Evolutionary conservation across 1,140 invertebrate genomes (phyloP), one percentile per base, ranked within the genome.

Genomic region (Hypsibius dujardini): DNA sequence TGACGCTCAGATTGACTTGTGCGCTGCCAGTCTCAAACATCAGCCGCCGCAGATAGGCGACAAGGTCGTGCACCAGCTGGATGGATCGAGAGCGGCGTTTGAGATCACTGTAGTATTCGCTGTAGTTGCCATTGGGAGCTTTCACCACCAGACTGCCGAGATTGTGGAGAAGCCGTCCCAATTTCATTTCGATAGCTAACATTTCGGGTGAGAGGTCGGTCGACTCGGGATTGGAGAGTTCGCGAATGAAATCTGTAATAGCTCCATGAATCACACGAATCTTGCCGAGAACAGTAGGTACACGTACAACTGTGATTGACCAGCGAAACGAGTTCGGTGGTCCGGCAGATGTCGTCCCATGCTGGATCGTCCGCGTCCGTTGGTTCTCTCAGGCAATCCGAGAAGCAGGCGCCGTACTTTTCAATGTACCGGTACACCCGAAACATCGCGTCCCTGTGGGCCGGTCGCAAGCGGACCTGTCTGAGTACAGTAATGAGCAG

Each of bases 91-190:
- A 42, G 3, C 62, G 62, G 12, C 62, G 12, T 12, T 42, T 12
- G 12, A 3, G 45, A 15, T 12, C 12, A 15, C 45, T 12, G 45
- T 67, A 67, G 42, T 67, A 67, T 7, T 67, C 62, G 3, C 42
- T 12, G 42, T 67, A 42, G 42, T 67, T 67, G 12, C 62, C 62
- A 15, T 67, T 67, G 62, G 62, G 62, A 67, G 62, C 12, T 3
- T 12, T 12, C 12, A 67, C 12, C 3, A 67, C 62, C 62, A 67
- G 45, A 3, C 12, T 67, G 45, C 45, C 45, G 12, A 67, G 42
- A 42, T 67, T 67, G 12, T 67, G 62, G 45, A 67, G 42, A 7
- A 67, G 42, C 3, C 62, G 62, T 3, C 12, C 42, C 12, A 67
- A 7, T 42, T 67, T 67, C 12, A 67, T 12, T 42, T 67, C 62